A percentile compares a stretch with the other conserved stretches of the same genome.
Evolutionary conservation across 1,140 invertebrate genomes (phyloP).

Genomic region (Periplaneta americana): DNA sequence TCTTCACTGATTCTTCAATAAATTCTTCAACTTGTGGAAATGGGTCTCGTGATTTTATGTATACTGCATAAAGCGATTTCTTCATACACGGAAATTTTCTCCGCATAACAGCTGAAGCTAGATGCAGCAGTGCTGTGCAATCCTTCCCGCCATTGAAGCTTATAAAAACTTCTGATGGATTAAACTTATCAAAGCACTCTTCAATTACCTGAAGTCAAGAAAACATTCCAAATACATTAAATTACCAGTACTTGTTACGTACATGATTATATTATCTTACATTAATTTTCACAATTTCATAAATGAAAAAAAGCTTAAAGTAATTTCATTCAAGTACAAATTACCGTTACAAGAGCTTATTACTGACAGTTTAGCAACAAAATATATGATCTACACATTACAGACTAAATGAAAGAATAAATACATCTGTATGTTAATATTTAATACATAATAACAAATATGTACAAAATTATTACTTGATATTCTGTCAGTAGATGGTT

Average conservation of each 20-base stretch:
- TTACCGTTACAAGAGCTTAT: too few species aligned
- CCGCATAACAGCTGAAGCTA: conserved; percentile 59
- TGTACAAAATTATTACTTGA: too few species aligned
- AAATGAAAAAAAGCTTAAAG: too few species aligned
- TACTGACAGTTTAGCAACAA: too few species aligned
- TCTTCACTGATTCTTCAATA: conserved; percentile 56
- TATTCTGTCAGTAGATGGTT: too few species aligned
- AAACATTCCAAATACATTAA: conserved; percentile 12
- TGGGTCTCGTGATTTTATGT: conserved; percentile 66
- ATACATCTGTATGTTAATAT: too few species aligned
- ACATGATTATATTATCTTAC: too few species aligned
- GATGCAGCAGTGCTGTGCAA: conserved; percentile 84
- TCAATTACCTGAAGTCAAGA: conserved; percentile 29
- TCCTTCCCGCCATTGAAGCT: conserved; percentile 98
- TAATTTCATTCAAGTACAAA: too few species aligned
- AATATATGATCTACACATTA: too few species aligned
- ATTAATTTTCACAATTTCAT: too few species aligned
- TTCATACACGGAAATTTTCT: conserved; percentile 36
- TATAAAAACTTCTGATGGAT: conserved; percentile 69
- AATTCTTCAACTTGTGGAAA: conserved; percentile 87
- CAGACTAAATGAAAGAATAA: too few species aligned
- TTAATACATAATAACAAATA: too few species aligned
- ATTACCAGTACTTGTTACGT: not conserved
- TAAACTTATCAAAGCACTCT: conserved; percentile 44
- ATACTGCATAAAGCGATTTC: conserved; percentile 57